Base-by-base conservation (phyloP, 2,797 vertebrate species). In the Tapera naevia region DNA sequence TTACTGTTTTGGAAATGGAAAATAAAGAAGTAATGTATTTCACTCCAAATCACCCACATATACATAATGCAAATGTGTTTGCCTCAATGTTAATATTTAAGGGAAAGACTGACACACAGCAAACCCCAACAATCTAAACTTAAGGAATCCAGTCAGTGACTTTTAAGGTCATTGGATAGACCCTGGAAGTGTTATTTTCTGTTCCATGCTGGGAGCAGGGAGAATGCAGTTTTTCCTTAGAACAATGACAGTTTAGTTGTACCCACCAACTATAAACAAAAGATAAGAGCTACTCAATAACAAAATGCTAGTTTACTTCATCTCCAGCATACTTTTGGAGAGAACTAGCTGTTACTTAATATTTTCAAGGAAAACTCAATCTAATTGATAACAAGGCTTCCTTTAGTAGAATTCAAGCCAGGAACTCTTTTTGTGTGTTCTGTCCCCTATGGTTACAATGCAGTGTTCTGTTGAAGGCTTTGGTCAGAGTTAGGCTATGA, bases 201-300 rank as follows among this genome's bases (percentile, higher is more conserved):
- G 41, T 87, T 95, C 93, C 66, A 70, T 74, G 81, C 58, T 82
- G 81, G 62, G 66, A 96, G 78, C 39, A 91, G 75, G 89, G 94
- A 96, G 62, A 96, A 94, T 86, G 88, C 67, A 88, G 71, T 84
- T 97, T 96, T 95, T 66, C 81, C 81, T 86, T 35, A 76, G 80
- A 93, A 94, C 96, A 96, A 96, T 73, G 74, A 94, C 76, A 90
- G 81, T 82, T 93, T 86, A 58, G 58, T 91, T 89, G 71, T 17
- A 65, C 85, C 72, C 91, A 90, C 76, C 94, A 96, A 95, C 94
- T 94, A 95, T 89, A 97, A 97, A 92, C 96, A 97, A 90, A 94
- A 96, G 89, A 94, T 97, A 96, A 97, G 92, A 95, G 39, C 65
- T n/a, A n/a, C n/a, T n/a, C n/a, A n/a, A n/a, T n/a, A n/a, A n/a